Percentiles rank a stretch among this genome's conserved stretches.
phyloP scores from a whole-genome alignment of 2,113 vertebrate species.

The Steatornis caripensis region DNA sequence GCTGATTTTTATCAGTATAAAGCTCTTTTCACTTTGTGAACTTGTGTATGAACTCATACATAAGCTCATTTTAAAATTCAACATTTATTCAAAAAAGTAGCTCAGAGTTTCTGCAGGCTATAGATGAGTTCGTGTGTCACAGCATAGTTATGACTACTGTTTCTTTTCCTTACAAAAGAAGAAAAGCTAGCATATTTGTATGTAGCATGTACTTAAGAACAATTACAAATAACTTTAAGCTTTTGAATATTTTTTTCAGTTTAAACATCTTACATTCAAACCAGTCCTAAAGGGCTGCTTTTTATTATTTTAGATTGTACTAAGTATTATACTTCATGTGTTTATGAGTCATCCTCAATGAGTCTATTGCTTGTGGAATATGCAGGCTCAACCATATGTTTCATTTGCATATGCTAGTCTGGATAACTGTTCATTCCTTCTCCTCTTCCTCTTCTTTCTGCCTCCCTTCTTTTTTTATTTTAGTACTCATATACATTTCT shows the following conservation, averaged over 20 bases:
- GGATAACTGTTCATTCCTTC: slow-evolving; percentile 23
- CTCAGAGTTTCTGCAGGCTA: not conserved
- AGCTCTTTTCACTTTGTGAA: not conserved
- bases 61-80: not conserved
- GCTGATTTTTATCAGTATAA: not conserved
- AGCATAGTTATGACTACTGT: not conserved
- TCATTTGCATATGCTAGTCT: slow-evolving; percentile 49
- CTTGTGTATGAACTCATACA: not conserved
- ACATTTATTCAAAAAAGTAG: not conserved
- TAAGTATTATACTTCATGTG: slow-evolving; percentile 5
- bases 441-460: not conserved
- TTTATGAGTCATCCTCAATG: slow-evolving; percentile 47
- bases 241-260: not conserved
- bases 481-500: slow-evolving; percentile 9
- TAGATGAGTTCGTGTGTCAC: not conserved
- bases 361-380: slow-evolving; percentile 22
- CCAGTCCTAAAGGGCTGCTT: not conserved
- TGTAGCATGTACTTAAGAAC: not conserved
- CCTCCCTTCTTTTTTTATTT: slow-evolving; percentile 6
- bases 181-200: not conserved
- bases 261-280: not conserved
- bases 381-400: slow-evolving; percentile 40
- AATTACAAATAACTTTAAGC: not conserved
- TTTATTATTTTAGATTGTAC: not conserved
- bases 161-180: not conserved